Evolutionary conservation across 2,113 vertebrate genomes (phyloP), one percentile per base, ranked within the genome.

Genomic region (Myotis yumanensis): DNA sequence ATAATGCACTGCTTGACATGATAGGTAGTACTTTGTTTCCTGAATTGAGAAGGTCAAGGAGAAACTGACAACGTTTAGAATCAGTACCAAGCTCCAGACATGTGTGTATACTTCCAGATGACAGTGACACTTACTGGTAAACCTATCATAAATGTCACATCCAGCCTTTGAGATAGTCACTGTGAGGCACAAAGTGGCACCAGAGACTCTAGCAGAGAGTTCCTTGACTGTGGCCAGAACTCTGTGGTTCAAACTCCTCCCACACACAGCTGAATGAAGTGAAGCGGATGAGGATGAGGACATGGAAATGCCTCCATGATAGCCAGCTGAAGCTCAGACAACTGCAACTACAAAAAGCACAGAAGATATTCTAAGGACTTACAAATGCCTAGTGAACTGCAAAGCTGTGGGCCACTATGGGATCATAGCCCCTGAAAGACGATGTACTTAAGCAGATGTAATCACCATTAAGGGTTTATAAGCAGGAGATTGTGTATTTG

Each of bases 391-490:
- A 37, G 32, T 48, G 90, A 92, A 54, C 59, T 57, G 35, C 69
- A 64, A 88, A 83, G 73, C 48, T 86, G 22, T 82, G 22, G 68
- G 32, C 40, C 71, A 11, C 28, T 46, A 11, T 43, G 17, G 30
- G 32, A 81, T 84, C 76, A 76, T 4, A 80, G 62, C 7, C 43
- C 25, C 57, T 64, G 68, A 89, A 85, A 92, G 79, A 89, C 64
- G 32, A 89, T 72, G 22, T 52, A 17, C 35, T 86, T 81, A 54
- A 69, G 32, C 25, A 89, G 51, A 68, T 81, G 22, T n/a, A 77
- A 91, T 91, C 59, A 89, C 64, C 59, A 83, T 66, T 51, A 77
- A 94, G 48, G 15, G 43, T 16, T 96, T 91, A 76, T 72, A 64
- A 95, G 30, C 14, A 91, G 88, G 35, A 82, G 48, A 73, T 15